phyloP scores from a whole-genome alignment of 2,888 invertebrate genomes.

The Tenthredo livida region DNA sequence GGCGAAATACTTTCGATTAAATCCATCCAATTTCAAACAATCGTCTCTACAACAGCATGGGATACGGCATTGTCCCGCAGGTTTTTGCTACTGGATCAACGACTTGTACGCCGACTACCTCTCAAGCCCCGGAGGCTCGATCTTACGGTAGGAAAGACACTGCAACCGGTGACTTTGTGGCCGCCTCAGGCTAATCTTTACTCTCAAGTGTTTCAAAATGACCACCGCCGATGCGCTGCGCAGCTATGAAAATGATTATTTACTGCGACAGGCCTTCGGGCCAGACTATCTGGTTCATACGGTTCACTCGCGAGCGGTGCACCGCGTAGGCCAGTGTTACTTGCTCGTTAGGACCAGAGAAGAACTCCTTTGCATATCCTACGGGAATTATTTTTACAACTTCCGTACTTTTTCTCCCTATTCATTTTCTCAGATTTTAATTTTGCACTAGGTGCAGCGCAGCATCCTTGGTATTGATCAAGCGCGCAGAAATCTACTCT shows the following conservation, averaged over 20 bases:
- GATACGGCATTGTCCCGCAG: slow-evolving; percentile 1
- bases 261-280: slow-evolving; percentile 72
- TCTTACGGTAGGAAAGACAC: slow-evolving; percentile 42
- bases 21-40: background rate
- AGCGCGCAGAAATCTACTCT: background rate
- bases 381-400: background rate
- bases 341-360: slow-evolving; percentile 36
- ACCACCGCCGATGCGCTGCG: slow-evolving; percentile 66
- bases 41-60: background rate
- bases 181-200: slow-evolving; percentile 39
- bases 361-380: slow-evolving; percentile 24
- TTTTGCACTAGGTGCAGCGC: background rate
- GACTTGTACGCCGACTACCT: background rate
- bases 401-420: background rate
- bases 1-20: background rate
- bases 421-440: background rate
- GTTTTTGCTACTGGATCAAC: slow-evolving; percentile 38
- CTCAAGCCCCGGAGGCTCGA: background rate
- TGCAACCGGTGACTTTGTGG: slow-evolving; percentile 39
- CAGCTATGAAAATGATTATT: slow-evolving; percentile 75
- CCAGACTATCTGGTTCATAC: slow-evolving; percentile 71
- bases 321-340: slow-evolving; percentile 12
- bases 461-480: background rate
- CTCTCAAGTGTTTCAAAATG: slow-evolving; percentile 65
- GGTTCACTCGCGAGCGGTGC: slow-evolving; percentile 28